Evolutionary conservation across 2,113 vertebrate species (phyloP), one percentile per base, ranked within the genome.

Genomic region (Mastomys coucha): DNA sequence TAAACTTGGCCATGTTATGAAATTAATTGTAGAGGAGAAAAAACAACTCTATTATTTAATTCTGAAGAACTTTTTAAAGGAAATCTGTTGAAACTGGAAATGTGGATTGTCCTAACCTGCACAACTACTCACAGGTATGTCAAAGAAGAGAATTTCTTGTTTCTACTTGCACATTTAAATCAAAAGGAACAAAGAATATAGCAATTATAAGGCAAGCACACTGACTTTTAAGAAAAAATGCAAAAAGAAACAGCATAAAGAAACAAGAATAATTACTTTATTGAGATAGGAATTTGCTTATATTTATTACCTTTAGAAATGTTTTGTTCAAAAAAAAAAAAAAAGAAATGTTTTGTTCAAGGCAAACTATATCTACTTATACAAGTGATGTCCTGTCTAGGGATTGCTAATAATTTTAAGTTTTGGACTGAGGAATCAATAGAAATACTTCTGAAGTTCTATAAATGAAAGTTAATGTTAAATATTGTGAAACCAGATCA

Each of bases 401-500:
- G 84, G 67, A 63, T 81, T 76, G 80, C 10, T n/a, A 10, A n/a
- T 49, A 63, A 81, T 91, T 72, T 81, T 56, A 91, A 85, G 49
- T 93, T 58, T 70, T 51, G 16, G 10, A 3, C 24, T 16, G 56
- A 73, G 31, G n/a, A 65, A 19, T 80, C 20, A 58, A 89, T 24
- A 33, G 14, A 9, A 93, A 72, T 82, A 26, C 28, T 76, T 84
- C 70, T 88, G 53, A n/a, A 51, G 22, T 22, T 60, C 88, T 36
- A 94, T 72, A 94, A 86, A 91, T 56, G 1, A 92, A 53, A 22
- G 4, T 42, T 78, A n/a, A 81, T 31, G 7, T 88, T 94, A 88
- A 94, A 80, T 88, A 84, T 20, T 91, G 0, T 91, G 56, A 92
- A 91, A 93, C 31, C 9, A 88, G 17, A 39, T 88, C 12, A 93